phyloP scores from a whole-genome alignment of 2,113 vertebrate genomes.

The Nannobrachium achirus region DNA sequence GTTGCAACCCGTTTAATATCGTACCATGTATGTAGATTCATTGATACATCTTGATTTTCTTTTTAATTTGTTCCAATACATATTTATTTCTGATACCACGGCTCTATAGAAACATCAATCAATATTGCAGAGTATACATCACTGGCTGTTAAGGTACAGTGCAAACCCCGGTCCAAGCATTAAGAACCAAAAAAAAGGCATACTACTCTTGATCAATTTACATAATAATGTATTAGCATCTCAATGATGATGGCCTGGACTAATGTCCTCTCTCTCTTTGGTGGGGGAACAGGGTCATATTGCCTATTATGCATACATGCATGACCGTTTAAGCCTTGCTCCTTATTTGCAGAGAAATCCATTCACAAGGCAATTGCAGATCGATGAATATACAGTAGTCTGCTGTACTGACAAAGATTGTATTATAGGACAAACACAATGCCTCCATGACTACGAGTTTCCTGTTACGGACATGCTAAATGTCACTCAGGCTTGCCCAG shows the following conservation, averaged over 20 bases:
- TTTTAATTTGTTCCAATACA: not conserved
- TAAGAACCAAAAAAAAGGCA: not conserved
- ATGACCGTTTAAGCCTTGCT: slow-evolving; percentile 45
- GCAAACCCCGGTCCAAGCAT: slow-evolving; percentile 9
- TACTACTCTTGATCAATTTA: slow-evolving; percentile 16
- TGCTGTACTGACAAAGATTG: slow-evolving; percentile 40
- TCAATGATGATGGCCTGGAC: slow-evolving; percentile 21
- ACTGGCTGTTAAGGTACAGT: slow-evolving; percentile 2
- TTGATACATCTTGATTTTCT: not conserved
- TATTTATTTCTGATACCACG: too few relatives aligned
- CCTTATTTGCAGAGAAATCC: slow-evolving; percentile 67
- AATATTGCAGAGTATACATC: not conserved
- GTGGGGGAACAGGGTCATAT: slow-evolving; percentile 29
- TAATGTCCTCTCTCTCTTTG: slow-evolving; percentile 11
- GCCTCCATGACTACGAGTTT: slow-evolving; percentile 48
- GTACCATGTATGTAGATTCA: not conserved
- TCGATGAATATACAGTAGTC: slow-evolving; percentile 66
- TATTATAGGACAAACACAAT: slow-evolving; percentile 44
- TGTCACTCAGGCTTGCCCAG: slow-evolving; percentile 62
- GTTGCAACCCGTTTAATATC: too few relatives aligned
- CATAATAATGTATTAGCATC: slow-evolving; percentile 19
- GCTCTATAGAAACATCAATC: not conserved
- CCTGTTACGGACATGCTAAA: slow-evolving; percentile 67
- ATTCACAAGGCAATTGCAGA: slow-evolving; percentile 57
- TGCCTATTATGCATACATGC: slow-evolving; percentile 58